Base-by-base conservation (phyloP, 1,140 invertebrate genomes). In the Cheumatopsyche charites region DNA sequence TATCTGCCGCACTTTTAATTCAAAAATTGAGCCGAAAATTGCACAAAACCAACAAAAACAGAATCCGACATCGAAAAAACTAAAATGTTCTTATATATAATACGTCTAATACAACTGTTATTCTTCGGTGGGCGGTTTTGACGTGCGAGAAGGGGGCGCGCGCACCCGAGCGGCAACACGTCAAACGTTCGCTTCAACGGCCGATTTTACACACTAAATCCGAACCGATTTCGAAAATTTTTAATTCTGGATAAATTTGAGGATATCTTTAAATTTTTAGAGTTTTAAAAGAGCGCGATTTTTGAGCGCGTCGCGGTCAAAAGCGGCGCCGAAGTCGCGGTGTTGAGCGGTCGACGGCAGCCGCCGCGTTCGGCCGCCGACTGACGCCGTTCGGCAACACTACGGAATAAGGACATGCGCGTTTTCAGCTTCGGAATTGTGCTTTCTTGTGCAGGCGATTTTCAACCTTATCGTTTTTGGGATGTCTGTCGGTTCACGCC, bases 391-490 rank as follows among this genome's bases (percentile, higher is more conserved):
- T 25, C 55, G 55, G 23, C 1, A 12, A 25, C 55, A 7, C 12
- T 23, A 13, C n/a, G 21, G 17, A 23, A 52, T 25, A 58, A 58
- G 55, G 55, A 26, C 55, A 58, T 58, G 55, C 55, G 55, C 55
- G 29, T 58, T 21, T 58, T 21, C 23, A 58, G 12, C 43, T 58
- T 25, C 21, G 55, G 9, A n/a, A 52, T 19, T 25, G 21, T 23
- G 55, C 29, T 36, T 9, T 36, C 29, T 9, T 25, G n/a, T 58
- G 55, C 21, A 26, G 23, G 7, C 55, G 23, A 58, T 58, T 58
- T 58, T 25, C 6, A 25, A 1, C 55, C 55, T 58, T 58, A 58
- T 58, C 5, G 55, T 4, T 11, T 9, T 17, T 15, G 47, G 15
- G 6, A 6, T n/a, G 15, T 9, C 47, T 1, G 19, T 52, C 1